Conservation (phyloP, 2,797 vertebrate genomes). For the Oreortyx pictus region DNA sequence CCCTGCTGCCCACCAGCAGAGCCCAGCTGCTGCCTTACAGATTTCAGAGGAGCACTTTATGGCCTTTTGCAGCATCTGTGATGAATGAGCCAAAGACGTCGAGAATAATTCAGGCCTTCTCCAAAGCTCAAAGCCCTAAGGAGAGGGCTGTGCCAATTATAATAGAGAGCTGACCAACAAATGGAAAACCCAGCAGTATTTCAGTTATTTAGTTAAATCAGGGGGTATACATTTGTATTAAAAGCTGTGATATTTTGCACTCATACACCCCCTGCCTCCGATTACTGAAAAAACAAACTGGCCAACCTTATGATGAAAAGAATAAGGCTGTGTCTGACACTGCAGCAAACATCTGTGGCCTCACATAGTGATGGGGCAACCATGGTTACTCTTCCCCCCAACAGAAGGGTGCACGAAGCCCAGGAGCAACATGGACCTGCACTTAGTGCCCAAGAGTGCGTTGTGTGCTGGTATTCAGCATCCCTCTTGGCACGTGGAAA, state of each 20-base stretch:
- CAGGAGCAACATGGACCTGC: accelerated
- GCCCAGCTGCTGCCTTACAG: neutral
- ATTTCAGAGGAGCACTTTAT: neutral
- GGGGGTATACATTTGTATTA: neutral
- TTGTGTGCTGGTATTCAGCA: accelerated
- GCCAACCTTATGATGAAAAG: accelerated
- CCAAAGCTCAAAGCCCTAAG: neutral
- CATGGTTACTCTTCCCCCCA: accelerated
- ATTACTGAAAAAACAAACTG: neutral
- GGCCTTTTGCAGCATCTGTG: neutral
- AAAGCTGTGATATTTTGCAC: neutral
- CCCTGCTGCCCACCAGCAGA: neutral
- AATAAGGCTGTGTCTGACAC: accelerated
- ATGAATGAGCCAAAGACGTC: neutral
- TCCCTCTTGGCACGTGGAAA: accelerated
- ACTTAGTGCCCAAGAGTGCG: accelerated
- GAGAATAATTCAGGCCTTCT: neutral
- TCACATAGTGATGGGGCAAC: accelerated
- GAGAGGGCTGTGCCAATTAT: neutral
- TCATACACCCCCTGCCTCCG: too few species aligned
- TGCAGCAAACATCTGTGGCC: accelerated
- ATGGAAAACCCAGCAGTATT: neutral
- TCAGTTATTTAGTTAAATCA: neutral
- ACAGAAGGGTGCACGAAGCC: accelerated
- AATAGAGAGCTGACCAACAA: neutral